Percentiles rank a stretch among this genome's conserved stretches.
These are phyloP conservation scores for Dendroctonus ponderosae DNA, from an alignment of 1,140 invertebrate genomes.

Conservation along the genomic window DNA sequence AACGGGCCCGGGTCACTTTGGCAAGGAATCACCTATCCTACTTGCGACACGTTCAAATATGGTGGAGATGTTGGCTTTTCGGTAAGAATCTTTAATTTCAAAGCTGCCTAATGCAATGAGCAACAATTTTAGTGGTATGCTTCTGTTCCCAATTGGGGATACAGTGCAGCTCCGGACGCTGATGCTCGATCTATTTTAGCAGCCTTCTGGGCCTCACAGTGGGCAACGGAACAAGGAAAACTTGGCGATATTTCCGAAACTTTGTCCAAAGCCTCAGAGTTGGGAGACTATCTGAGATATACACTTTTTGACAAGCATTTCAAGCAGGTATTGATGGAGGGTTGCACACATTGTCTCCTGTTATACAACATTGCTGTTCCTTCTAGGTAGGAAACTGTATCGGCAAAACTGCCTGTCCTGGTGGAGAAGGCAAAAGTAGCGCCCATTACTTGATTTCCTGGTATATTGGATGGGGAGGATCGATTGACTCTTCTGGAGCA, in stretches of 20 bases:
- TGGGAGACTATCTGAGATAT: constrained; percentile 30
- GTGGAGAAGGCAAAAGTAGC: constrained; percentile 20
- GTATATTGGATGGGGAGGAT: constrained; percentile 29
- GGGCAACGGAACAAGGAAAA: constrained; percentile 22
- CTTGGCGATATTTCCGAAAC: constrained; percentile 10
- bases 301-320: constrained; percentile 28
- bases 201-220: constrained; percentile 28
- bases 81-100: neutral
- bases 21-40: constrained; percentile 23
- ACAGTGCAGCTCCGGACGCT: constrained; percentile 26
- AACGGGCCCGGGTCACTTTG: constrained; percentile 14
- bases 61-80: constrained; percentile 20
- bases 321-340: constrained; percentile 8
- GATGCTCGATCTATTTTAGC: constrained; percentile 24
- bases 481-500: constrained; percentile 7
- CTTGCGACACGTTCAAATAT: constrained; percentile 25
- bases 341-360: neutral
- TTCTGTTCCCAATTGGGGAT: constrained; percentile 21
- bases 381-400: constrained; percentile 24
- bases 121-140: neutral
- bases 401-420: constrained; percentile 9
- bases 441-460: constrained; percentile 30
- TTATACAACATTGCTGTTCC: constrained; percentile 1
- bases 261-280: constrained; percentile 20
- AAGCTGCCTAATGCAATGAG: neutral